Evolutionary conservation across 2,888 invertebrate species (phyloP), one percentile per base, ranked within the genome.

Genomic region (Lydus trimaculatus): DNA sequence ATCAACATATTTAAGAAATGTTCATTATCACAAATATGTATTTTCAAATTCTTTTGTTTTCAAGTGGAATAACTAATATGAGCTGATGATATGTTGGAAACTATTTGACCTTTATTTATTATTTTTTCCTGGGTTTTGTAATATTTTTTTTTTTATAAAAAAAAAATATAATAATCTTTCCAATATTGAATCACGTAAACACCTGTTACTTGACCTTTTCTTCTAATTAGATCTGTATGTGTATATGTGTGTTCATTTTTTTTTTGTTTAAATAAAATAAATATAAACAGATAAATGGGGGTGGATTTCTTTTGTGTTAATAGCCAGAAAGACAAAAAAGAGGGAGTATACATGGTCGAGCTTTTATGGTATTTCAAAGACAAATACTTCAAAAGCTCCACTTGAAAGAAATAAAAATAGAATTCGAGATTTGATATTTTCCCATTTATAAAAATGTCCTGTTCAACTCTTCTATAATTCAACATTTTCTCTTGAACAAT

Each of bases 21-120:
- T 58, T 72, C 76, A 71, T 76, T 78, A 79, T 78, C 77, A 76
- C 71, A 74, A 75, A 76, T 76, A 76, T 74, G 75, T 75, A 73
- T 75, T 75, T 75, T 71, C 11, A 75, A 73, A 79, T 79, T 78
- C 78, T 75, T 77, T 74, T 73, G 72, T 74, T 76, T 77, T 77
- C 76, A 79, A 78, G 75, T 76, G 76, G 74, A 69, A 64, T 63
- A 20, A 17, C 61, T 56, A n/a, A 52, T 31, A 33, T 65, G n/a
- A 33, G 63, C 64, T 67, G 67, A 69, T 69, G 72, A 72, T 72
- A 66, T 63, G 61, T 70, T 67, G 72, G 62, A 15, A 72, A 68
- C 58, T 61, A 72, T 69, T 69, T 66, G 60, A 69, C 69, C 71
- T 69, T 66, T 69, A 17, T 66, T 66, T n/a, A n/a, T 33, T 63